Conservation (phyloP, 2,113 vertebrate genomes). For the Cebidichthys violaceus region DNA sequence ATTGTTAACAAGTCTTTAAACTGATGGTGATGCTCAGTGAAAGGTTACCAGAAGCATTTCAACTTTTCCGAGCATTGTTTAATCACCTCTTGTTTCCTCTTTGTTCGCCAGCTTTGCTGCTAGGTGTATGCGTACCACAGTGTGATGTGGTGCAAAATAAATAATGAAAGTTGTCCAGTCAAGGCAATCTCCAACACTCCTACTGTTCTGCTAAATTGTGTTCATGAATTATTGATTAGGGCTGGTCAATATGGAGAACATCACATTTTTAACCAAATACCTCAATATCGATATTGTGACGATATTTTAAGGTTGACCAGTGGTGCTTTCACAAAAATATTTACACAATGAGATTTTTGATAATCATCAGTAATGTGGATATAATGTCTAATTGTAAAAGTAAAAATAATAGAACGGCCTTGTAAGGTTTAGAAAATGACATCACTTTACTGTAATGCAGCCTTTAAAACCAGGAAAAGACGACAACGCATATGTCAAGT, state of each 20-base stretch:
- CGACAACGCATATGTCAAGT: background rate
- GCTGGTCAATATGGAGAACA: background rate
- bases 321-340: background rate
- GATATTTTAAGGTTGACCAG: background rate
- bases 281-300: background rate
- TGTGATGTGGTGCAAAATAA: conserved; percentile 7
- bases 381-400: background rate
- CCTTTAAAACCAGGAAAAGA: too few relatives aligned
- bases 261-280: background rate
- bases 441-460: background rate
- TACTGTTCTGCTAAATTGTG: conserved; percentile 11
- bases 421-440: background rate
- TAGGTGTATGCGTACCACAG: background rate
- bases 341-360: background rate
- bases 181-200: conserved; percentile 3
- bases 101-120: background rate
- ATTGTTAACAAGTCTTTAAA: background rate
- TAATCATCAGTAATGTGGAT: background rate
- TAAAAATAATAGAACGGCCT: background rate
- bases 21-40: background rate
- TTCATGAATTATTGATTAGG: conserved; percentile 36
- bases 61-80: conserved; percentile 1
- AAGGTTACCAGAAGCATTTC: background rate
- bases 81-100: conserved; percentile 7
- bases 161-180: background rate